phyloP scores from a whole-genome alignment of 2,113 vertebrate genomes.

The Pao palembangensis region DNA sequence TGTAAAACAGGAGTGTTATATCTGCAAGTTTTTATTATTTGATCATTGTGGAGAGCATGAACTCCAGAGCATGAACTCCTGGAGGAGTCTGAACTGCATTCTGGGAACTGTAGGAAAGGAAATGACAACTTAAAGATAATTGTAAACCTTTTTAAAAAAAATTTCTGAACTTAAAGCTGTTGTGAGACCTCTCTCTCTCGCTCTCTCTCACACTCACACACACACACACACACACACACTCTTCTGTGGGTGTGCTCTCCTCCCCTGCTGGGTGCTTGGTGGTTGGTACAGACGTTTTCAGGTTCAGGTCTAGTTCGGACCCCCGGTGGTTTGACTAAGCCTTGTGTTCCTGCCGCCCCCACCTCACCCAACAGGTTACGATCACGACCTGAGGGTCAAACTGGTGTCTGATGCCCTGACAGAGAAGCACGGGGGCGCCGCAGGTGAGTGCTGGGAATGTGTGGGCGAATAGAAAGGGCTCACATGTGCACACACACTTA shows the following conservation, averaged over 20 bases:
- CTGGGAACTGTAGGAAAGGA: slow-evolving; percentile 6
- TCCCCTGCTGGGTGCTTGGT: slow-evolving; percentile 67
- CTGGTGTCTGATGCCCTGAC: slow-evolving; percentile 84
- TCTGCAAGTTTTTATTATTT: too few species aligned
- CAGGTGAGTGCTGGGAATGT: slow-evolving; percentile 79
- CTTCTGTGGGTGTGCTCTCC: slow-evolving; percentile 6
- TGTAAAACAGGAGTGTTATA: too few species aligned
- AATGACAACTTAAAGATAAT: neutral
- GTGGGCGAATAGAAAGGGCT: slow-evolving; percentile 12
- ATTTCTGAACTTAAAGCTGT: slow-evolving; percentile 28
- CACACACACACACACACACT: slow-evolving; percentile 26
- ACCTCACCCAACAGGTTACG: slow-evolving; percentile 84
- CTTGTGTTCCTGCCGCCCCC: slow-evolving; percentile 40
- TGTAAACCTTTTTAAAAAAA: neutral
- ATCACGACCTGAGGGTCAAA: slow-evolving; percentile 91
- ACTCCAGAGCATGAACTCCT: too few species aligned
- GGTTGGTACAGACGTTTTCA: slow-evolving; percentile 64
- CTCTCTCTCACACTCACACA: slow-evolving; percentile 16
- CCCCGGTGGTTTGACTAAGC: slow-evolving; percentile 64
- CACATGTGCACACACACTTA: neutral
- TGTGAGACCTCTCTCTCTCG: slow-evolving; percentile 32
- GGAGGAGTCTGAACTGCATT: neutral
- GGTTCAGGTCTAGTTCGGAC: slow-evolving; percentile 61
- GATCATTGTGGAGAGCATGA: too few species aligned
- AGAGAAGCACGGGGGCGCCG: slow-evolving; percentile 86